phyloP scores from a whole-genome alignment of 2,797 vertebrate genomes.

The Chloroceryle inda region DNA sequence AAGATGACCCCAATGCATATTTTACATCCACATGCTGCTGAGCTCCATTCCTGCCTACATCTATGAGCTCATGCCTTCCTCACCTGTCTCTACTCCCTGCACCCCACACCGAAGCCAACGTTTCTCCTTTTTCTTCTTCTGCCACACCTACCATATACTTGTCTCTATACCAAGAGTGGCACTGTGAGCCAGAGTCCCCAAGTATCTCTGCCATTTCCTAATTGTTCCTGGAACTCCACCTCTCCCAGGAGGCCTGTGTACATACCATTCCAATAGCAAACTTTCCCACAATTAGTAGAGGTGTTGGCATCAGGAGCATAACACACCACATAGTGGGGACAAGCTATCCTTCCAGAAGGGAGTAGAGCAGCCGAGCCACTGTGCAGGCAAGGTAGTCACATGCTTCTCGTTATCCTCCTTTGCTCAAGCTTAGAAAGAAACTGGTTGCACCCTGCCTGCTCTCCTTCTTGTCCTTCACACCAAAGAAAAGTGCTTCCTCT shows the following conservation, averaged over 20 bases:
- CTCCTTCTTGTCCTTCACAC: neutral
- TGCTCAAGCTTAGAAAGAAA: neutral
- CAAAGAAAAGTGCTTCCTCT: neutral
- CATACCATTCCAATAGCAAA: constrained; percentile 20
- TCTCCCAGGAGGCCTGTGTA: constrained; percentile 12
- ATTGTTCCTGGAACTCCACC: constrained; percentile 31
- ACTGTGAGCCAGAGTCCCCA: neutral
- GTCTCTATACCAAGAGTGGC: neutral
- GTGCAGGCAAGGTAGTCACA: neutral
- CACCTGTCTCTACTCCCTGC: neutral
- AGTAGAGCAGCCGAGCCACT: neutral
- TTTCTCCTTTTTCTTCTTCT: constrained; percentile 44
- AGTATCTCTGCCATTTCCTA: constrained; percentile 20
- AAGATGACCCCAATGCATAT: constrained; percentile 60
- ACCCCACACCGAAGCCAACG: constrained; percentile 33
- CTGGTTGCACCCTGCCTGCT: neutral
- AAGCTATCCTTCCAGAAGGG: neutral
- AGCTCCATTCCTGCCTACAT: constrained; percentile 50
- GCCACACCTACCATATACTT: neutral
- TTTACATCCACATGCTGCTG: constrained; percentile 10
- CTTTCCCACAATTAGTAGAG: constrained; percentile 15
- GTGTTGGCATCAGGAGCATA: neutral
- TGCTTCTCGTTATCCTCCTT: neutral
- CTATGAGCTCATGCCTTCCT: constrained; percentile 40
- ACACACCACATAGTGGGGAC: neutral